A percentile compares a stretch with the other conserved stretches of the same genome.
Conservation (phyloP, 2,888 invertebrate genomes). For the Baccha elongata region DNA sequence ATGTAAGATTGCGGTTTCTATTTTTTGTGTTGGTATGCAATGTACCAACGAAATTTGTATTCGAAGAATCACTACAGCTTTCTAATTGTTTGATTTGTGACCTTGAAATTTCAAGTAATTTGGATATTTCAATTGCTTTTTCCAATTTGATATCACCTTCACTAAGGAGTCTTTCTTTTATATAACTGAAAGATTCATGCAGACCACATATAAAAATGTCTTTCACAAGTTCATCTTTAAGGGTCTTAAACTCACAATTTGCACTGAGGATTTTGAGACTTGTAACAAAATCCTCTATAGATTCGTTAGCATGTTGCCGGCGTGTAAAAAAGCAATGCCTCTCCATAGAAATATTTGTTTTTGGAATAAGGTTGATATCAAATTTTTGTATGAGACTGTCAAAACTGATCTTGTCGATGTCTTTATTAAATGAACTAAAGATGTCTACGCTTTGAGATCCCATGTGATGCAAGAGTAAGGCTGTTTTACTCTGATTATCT, state of each 20-base stretch:
- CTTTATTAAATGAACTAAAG: conserved; percentile 27
- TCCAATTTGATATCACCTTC: conserved; percentile 10
- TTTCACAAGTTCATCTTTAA: conserved; percentile 29
- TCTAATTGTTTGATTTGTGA: conserved; percentile 19
- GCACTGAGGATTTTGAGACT: conserved; percentile 20
- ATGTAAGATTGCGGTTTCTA: conserved; percentile 16
- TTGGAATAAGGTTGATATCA: conserved; percentile 33
- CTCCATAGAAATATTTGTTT: not conserved
- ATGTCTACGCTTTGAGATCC: conserved; percentile 39
- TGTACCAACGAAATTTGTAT: conserved; percentile 22
- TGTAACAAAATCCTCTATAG: conserved; percentile 43
- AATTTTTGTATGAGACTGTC: conserved; percentile 34
- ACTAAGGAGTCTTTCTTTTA: conserved; percentile 32
- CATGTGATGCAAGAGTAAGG: conserved; percentile 35
- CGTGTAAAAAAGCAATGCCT: conserved; percentile 36
- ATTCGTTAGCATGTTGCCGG: conserved; percentile 26
- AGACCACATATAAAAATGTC: conserved; percentile 19
- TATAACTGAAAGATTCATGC: conserved; percentile 31
- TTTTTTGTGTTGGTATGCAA: conserved; percentile 17
- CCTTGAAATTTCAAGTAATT: conserved; percentile 29
- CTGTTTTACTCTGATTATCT: conserved; percentile 32
- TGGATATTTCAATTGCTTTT: conserved; percentile 25
- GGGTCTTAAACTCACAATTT: conserved; percentile 33
- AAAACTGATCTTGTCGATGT: conserved; percentile 25
- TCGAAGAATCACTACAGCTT: not conserved